Base-by-base conservation (phyloP, 2,888 invertebrate species). In the Nemurella pictetii region DNA sequence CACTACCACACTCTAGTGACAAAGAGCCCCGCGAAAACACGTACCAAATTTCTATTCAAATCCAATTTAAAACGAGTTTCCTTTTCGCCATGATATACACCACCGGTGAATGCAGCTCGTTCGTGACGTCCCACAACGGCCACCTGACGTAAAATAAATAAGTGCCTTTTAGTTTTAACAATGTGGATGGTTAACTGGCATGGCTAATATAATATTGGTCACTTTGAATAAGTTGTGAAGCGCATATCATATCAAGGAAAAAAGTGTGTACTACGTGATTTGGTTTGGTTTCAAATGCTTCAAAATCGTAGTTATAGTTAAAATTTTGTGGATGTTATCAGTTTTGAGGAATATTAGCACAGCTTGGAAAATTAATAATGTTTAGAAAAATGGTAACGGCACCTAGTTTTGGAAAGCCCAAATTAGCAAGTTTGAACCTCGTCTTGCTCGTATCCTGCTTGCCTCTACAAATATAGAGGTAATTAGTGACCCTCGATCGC, bases 41-140 rank as follows among this genome's bases (percentile, higher is more conserved):
- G 55, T 82, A 27, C 82, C 82, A 82, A 82, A 82, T 82, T 29
- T 72, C 82, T 82, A 82, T 82, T 82, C 82, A 82, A 82, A 82
- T 82, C 55, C 82, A 72, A 81, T 82, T 82, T 55, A 72, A 82
- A 36, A 82, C 36, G n/a, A 55, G 82, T 55, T 55, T 82, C 82
- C 72, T 28, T 36, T 26, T 80, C 35, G 20, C 36, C 30, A n/a
- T 82, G 55, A 82, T 55, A 82, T 0, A n/a, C n/a, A n/a, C n/a
- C n/a, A n/a, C n/a, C n/a, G 29, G n/a, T 27, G 75, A 15, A 32
- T 32, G 32, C 32, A 20, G 15, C 9, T 20, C 5, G 55, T 20
- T 75, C 27, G 28, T 28, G 28, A 75, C 75, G 25, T 75, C 26
- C 26, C 32, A 0, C 15, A 1, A 15, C 80, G 80, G 32, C n/a